Evolutionary conservation across 2,113 vertebrate species (phyloP).

Genomic region (Boleophthalmus pectinirostris): DNA sequence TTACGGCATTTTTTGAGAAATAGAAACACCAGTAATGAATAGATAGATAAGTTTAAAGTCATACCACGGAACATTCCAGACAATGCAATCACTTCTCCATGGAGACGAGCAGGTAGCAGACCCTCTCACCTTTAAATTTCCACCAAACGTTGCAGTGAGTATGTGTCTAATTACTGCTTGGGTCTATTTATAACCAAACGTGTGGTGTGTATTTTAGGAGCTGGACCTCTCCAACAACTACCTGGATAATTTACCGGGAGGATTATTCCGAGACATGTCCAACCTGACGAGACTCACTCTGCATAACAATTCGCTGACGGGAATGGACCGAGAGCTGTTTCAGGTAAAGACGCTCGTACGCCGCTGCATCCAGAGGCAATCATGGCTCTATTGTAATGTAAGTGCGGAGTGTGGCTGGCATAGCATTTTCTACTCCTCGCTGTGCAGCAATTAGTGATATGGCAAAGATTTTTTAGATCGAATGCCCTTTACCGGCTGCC

Average conservation of each 20-base stretch:
- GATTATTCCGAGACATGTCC: conserved; percentile 86
- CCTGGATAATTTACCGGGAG: conserved; percentile 89
- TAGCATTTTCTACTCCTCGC: background rate
- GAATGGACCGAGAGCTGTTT: conserved; percentile 89
- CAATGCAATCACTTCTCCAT: too few species aligned
- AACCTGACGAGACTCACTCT: conserved; percentile 91
- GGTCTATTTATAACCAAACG: background rate
- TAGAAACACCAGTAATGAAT: too few species aligned
- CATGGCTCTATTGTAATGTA: background rate
- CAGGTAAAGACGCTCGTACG: conserved; percentile 56
- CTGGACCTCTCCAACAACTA: conserved; percentile 98
- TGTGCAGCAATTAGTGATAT: background rate
- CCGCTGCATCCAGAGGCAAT: background rate
- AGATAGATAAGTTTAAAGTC: too few species aligned
- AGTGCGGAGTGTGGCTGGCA: background rate
- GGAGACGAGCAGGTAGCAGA: too few species aligned
- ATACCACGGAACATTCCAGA: too few species aligned
- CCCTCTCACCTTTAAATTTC: too few species aligned
- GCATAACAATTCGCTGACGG: conserved; percentile 94
- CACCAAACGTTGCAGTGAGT: too few species aligned
- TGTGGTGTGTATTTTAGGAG: conserved; percentile 47
- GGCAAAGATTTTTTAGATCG: background rate
- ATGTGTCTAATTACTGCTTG: too few species aligned
- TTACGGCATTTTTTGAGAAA: too few species aligned
- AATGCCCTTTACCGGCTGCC: background rate